Evolutionary conservation across 2,888 invertebrate species (phyloP).

Genomic region (Sesia apiformis): DNA sequence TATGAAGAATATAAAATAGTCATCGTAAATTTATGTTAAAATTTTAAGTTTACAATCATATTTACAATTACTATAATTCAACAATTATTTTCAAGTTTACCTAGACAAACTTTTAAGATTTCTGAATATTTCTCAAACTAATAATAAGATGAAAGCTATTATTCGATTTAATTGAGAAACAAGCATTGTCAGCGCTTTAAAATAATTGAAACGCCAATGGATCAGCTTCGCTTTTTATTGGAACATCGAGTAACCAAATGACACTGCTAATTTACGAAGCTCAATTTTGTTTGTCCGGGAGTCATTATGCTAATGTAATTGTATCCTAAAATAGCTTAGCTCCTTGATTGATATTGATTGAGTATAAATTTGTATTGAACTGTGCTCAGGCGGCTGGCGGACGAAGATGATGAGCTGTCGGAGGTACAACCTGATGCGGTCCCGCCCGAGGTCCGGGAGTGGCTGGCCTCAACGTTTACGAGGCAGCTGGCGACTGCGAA

Average conservation of each 20-base stretch:
- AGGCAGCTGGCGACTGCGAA: constrained; percentile 88
- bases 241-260: neutral
- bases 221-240: constrained; percentile 5
- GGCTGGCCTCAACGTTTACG: constrained; percentile 97
- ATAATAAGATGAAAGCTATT: too few relatives aligned
- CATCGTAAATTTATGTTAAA: too few relatives aligned
- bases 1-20: too few relatives aligned
- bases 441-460: constrained; percentile 96
- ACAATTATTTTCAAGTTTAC: too few relatives aligned
- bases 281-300: neutral
- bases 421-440: constrained; percentile 98
- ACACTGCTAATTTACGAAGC: neutral
- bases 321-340: neutral
- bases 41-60: too few relatives aligned
- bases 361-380: constrained; percentile 10
- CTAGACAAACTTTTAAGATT: too few relatives aligned
- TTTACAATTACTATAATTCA: too few relatives aligned
- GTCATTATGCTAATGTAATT: constrained; percentile 2
- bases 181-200: too few relatives aligned
- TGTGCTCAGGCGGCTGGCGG: constrained; percentile 81
- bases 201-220: too few relatives aligned
- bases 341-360: neutral
- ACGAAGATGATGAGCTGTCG: constrained; percentile 96
- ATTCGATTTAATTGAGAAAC: too few relatives aligned
- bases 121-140: too few relatives aligned